Evolutionary conservation across 2,888 invertebrate species (phyloP).

Genomic region (Ferrisia virgata): DNA sequence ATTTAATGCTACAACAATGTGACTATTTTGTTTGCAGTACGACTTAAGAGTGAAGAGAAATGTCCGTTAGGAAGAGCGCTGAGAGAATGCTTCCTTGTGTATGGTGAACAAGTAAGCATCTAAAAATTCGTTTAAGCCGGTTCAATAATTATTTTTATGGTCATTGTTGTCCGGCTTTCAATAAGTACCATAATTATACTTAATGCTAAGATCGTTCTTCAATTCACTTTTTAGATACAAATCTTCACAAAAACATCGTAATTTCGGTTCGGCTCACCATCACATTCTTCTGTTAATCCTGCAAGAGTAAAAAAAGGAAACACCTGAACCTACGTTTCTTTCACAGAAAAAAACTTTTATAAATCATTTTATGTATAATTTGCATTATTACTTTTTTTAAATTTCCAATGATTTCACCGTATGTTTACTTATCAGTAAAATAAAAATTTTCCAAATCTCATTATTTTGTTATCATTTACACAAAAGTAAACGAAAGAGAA

Average conservation of each 20-base stretch:
- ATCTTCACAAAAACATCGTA: background rate
- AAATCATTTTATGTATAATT: background rate
- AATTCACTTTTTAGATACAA: background rate
- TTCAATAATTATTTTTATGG: background rate
- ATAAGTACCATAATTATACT: background rate
- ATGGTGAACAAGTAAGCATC: slow-evolving; percentile 49
- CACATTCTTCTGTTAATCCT: background rate
- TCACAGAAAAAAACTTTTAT: background rate
- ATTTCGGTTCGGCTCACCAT: background rate
- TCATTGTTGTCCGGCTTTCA: background rate
- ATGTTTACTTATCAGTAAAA: background rate
- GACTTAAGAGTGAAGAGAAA: slow-evolving; percentile 48
- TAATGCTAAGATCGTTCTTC: too few relatives aligned
- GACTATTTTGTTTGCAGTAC: background rate
- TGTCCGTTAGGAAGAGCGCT: slow-evolving; percentile 49
- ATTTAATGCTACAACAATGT: background rate
- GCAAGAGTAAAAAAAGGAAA: background rate
- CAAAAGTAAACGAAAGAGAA: too few relatives aligned
- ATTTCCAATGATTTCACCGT: background rate
- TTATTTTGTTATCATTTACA: background rate
- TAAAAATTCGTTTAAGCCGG: background rate
- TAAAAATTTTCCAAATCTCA: background rate
- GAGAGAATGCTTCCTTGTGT: slow-evolving; percentile 49
- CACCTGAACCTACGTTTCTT: background rate
- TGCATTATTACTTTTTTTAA: background rate